A percentile compares a stretch with the other conserved stretches of the same genome.
Conservation (phyloP, 1,140 invertebrate species). For the Lasioglossum baleicum region DNA sequence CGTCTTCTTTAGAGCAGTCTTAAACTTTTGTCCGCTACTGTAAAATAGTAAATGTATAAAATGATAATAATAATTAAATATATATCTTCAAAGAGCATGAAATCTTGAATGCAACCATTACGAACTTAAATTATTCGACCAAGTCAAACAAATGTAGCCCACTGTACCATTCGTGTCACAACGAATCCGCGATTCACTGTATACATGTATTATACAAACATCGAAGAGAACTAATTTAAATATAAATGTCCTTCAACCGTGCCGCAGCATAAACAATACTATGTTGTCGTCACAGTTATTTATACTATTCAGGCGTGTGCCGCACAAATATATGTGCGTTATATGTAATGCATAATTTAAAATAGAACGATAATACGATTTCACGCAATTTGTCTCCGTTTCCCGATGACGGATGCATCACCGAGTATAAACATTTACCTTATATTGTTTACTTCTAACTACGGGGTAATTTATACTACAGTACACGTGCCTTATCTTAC, state of each 20-base stretch:
- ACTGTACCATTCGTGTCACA: background rate
- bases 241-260: background rate
- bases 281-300: no score
- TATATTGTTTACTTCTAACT: background rate
- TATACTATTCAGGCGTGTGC: no score
- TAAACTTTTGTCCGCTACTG: no score
- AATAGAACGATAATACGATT: background rate
- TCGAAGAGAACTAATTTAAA: background rate
- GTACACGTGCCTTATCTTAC: slow-evolving; percentile 32
- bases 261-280: background rate
- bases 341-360: no score
- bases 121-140: no score
- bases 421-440: background rate
- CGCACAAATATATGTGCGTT: no score
- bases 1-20: no score
- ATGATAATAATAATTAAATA: no score
- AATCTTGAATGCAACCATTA: no score
- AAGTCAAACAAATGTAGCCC: no score
- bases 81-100: no score
- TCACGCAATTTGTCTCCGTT: background rate
- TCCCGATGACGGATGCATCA: background rate
- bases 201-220: background rate
- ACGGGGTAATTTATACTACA: background rate
- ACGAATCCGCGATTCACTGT: background rate
- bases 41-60: no score